A percentile compares a stretch with the other conserved stretches of the same genome.
These are phyloP conservation scores for Dromococcyx pavoninus DNA, from an alignment of 2,797 vertebrate species.

Conservation along the genomic window DNA sequence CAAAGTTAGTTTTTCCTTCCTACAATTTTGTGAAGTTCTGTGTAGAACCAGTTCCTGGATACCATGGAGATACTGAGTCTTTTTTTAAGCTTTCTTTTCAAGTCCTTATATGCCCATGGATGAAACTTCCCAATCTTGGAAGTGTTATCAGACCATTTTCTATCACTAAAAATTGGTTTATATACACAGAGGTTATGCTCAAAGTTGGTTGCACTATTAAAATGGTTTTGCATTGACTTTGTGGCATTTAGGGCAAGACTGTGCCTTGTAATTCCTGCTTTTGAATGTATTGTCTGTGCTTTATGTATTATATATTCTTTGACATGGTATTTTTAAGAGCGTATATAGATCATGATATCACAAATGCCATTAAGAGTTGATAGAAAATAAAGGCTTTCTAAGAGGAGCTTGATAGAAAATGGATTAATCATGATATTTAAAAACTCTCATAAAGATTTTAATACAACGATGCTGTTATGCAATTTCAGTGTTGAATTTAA, in stretches of 20 bases:
- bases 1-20: conserved; percentile 1
- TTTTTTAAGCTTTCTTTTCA: conserved; percentile 36
- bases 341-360: neutral
- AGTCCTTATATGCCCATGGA: neutral
- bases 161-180: neutral
- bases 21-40: conserved; percentile 32
- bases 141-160: neutral
- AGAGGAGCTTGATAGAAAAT: neutral
- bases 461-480: neutral
- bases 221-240: neutral
- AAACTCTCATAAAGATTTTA: neutral
- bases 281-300: neutral
- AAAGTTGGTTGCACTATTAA: neutral
- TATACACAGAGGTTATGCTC: neutral
- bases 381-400: neutral
- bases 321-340: neutral
- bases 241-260: neutral
- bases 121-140: neutral
- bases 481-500: neutral
- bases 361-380: neutral
- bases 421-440: neutral
- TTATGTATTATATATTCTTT: neutral
- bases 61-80: conserved; percentile 41
- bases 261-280: neutral
- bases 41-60: conserved; percentile 7